Base-by-base conservation (phyloP, 2,888 invertebrate species). In the Nomada fucata region DNA sequence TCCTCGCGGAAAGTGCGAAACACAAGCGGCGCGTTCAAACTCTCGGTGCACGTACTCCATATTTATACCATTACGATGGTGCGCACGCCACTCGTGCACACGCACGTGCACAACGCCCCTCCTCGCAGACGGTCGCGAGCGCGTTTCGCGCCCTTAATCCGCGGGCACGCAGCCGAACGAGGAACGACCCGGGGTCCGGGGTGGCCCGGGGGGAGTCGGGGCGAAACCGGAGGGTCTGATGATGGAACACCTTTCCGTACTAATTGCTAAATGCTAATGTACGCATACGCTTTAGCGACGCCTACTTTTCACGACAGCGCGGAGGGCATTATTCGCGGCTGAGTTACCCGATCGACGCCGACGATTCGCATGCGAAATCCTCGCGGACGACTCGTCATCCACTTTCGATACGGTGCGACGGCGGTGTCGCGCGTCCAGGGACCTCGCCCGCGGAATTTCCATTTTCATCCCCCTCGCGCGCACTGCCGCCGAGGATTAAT, bases 181-280 rank as follows among this genome's bases (percentile, higher is more conserved):
- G 55, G 29, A 42, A 52, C 23, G 42, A 10, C 7, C 26, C 2
- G 26, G 60, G 44, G 53, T 7, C 36, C 36, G 20, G 64, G 47
- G 55, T 42, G n/a, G 26, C 18, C 57, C 53, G 23, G 44, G 29
- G 26, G 1, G 26, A 2, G 26, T 26, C 57, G 59, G 23, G 44
- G 44, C 13, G 65, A 18, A 15, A 42, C 36, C 52, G 10, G 42
- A n/a, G 47, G 26, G 57, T 18, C 15, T 15, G 60, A 60, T 20
- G 53, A 68, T 59, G 71, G 50, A 53, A 72, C 69, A 64, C 64
- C 79, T 67, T 76, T 82, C 78, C 79, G 82, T 78, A 88, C 89
- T 89, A 89, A 90, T 90, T 90, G 90, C 89, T 89, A 90, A 90
- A 90, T 90, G 89, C 89, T 89, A 90, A 90, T 90, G 89, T 86